Percentiles rank a stretch among this genome's conserved stretches.
phyloP scores from a whole-genome alignment of 2,888 invertebrate genomes.

The Auanema freiburgensis region DNA sequence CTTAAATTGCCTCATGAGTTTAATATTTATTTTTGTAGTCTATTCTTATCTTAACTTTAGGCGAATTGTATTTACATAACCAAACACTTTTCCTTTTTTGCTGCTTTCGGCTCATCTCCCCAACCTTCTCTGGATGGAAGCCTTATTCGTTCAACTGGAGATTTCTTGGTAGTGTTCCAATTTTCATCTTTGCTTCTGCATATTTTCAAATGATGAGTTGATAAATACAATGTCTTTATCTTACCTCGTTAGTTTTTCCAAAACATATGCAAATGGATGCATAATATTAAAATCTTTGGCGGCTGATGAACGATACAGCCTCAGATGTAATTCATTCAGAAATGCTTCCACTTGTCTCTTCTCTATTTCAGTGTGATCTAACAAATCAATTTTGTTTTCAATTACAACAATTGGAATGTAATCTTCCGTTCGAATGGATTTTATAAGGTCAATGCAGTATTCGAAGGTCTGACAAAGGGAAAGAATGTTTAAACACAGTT shows the following conservation, averaged over 20 bases:
- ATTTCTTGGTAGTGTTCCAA: constrained; percentile 23
- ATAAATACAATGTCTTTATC: neutral
- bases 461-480: constrained; percentile 34
- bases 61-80: constrained; percentile 23
- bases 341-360: constrained; percentile 28
- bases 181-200: constrained; percentile 21
- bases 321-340: constrained; percentile 22
- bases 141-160: constrained; percentile 28
- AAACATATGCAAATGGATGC: constrained; percentile 42
- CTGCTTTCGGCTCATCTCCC: constrained; percentile 16
- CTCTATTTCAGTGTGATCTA: constrained; percentile 27
- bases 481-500: neutral
- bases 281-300: constrained; percentile 39
- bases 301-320: constrained; percentile 30
- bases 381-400: constrained; percentile 39
- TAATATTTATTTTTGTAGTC: too few species aligned
- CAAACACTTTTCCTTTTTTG: constrained; percentile 30
- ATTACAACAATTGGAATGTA: constrained; percentile 27
- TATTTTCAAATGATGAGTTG: constrained; percentile 11
- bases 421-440: constrained; percentile 18
- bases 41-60: too few species aligned
- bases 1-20: too few species aligned
- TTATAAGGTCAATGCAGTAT: constrained; percentile 30
- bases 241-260: constrained; percentile 33
- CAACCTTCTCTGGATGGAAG: constrained; percentile 27